A percentile compares a stretch with the other conserved stretches of the same genome.
Conservation (phyloP, 2,888 invertebrate species). For the Zonitis immaculata region DNA sequence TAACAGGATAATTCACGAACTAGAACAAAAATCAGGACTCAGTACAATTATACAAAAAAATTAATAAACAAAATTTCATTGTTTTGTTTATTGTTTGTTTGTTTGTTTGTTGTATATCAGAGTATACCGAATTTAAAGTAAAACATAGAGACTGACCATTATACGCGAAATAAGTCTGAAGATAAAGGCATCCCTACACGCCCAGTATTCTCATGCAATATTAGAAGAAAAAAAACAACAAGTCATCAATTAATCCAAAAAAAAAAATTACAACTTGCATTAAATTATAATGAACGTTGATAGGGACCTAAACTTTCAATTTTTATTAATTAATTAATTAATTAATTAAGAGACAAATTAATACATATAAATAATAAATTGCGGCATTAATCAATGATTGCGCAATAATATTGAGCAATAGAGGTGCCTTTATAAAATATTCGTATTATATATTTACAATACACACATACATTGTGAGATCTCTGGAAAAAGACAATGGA, state of each 20-base stretch:
- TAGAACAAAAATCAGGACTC: background rate
- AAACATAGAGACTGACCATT: slow-evolving; percentile 48
- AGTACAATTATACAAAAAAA: background rate
- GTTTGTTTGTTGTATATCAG: slow-evolving; percentile 31
- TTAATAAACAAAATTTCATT: no score
- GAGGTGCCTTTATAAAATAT: slow-evolving; percentile 26
- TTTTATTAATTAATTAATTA: slow-evolving; percentile 25
- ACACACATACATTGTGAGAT: slow-evolving; percentile 41
- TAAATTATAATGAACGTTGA: no score
- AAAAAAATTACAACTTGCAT: slow-evolving; percentile 31
- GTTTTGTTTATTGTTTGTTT: slow-evolving; percentile 38
- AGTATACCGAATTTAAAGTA: slow-evolving; percentile 45
- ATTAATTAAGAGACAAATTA: no score
- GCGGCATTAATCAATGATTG: slow-evolving; percentile 12
- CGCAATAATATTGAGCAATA: slow-evolving; percentile 22
- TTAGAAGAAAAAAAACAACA: no score
- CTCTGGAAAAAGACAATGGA: slow-evolving; percentile 39
- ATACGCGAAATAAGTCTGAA: slow-evolving; percentile 38
- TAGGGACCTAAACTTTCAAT: no score
- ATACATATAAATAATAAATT: slow-evolving; percentile 10
- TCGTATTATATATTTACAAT: slow-evolving; percentile 22
- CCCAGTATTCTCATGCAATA: slow-evolving; percentile 21
- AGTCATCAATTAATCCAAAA: no score
- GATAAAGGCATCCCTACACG: slow-evolving; percentile 25
- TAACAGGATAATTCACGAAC: no score